Evolutionary conservation across 2,888 invertebrate species (phyloP).

Genomic region (Glaucopsyche alexis): DNA sequence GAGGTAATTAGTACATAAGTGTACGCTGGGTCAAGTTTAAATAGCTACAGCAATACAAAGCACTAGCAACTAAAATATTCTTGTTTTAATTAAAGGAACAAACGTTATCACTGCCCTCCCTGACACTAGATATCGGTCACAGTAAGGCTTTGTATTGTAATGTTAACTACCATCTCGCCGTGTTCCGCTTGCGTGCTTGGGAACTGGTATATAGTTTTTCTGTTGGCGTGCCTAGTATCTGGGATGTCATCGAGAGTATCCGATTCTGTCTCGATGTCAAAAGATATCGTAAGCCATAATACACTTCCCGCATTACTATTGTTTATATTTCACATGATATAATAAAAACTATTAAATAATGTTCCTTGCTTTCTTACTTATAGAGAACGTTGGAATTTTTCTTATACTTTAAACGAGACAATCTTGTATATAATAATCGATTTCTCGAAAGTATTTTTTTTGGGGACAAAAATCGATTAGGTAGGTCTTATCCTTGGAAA

Average conservation of each 20-base stretch:
- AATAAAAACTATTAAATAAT: constrained; percentile 22
- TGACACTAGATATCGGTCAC: constrained; percentile 9
- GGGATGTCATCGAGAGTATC: constrained; percentile 19
- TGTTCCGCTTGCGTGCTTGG: constrained; percentile 19
- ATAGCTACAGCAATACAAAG: neutral
- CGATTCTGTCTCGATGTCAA: constrained; percentile 19
- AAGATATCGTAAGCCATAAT: constrained; percentile 19
- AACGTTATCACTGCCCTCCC: neutral
- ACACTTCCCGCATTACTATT: constrained; percentile 12
- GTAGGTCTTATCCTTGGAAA: too few species aligned
- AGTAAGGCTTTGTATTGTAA: constrained; percentile 16
- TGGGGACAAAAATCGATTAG: too few species aligned
- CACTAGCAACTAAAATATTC: neutral
- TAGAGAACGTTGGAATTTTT: neutral
- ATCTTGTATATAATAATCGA: too few species aligned
- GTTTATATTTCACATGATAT: constrained; percentile 25
- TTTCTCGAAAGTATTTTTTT: too few species aligned
- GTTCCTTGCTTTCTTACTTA: neutral
- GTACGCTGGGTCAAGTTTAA: neutral
- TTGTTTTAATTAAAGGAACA: constrained; percentile 11
- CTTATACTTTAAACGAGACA: too few species aligned
- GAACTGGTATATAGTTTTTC: constrained; percentile 12
- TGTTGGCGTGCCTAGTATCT: constrained; percentile 15
- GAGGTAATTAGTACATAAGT: too few species aligned
- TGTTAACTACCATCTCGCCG: constrained; percentile 2